Percentiles rank a stretch among this genome's conserved stretches.
phyloP scores from a whole-genome alignment of 1,140 invertebrate genomes.

The Dendrolimus kikuchii region DNA sequence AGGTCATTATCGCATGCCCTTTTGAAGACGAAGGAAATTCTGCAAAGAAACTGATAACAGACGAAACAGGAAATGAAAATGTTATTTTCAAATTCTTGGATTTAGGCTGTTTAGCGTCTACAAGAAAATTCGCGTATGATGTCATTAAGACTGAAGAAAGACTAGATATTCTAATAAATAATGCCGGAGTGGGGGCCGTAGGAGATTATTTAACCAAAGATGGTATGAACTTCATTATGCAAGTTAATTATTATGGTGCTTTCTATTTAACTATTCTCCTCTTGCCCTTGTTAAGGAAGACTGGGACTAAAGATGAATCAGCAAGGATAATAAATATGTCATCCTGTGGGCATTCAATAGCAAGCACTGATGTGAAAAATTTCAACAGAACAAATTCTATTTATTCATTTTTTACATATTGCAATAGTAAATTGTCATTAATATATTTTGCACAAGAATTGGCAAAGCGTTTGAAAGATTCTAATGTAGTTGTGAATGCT shows the following conservation, averaged over 20 bases:
- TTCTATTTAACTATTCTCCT: constrained; percentile 81
- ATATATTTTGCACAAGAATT: constrained; percentile 76
- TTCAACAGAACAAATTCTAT: constrained; percentile 71
- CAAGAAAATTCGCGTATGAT: constrained; percentile 32
- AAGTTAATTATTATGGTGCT: constrained; percentile 79
- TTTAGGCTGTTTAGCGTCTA: constrained; percentile 35
- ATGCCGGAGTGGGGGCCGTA: constrained; percentile 76
- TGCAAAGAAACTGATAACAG: constrained; percentile 35
- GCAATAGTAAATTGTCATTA: constrained; percentile 76
- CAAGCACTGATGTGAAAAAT: constrained; percentile 75
- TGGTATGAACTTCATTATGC: constrained; percentile 78
- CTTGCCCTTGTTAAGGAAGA: constrained; percentile 71
- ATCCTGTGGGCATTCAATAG: constrained; percentile 73
- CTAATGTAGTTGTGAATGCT: constrained; percentile 77
- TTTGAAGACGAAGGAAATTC: constrained; percentile 62
- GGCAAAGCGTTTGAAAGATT: constrained; percentile 64
- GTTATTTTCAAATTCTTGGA: constrained; percentile 44
- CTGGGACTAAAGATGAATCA: constrained; percentile 50
- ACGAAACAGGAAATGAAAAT: constrained; percentile 36
- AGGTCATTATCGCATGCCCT: constrained; percentile 83
- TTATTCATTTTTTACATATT: too few relatives aligned
- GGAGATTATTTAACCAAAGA: constrained; percentile 67
- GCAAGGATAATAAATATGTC: constrained; percentile 80
- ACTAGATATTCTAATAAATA: constrained; percentile 81
- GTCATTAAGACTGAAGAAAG: constrained; percentile 69